Evolutionary conservation across 2,888 invertebrate species (phyloP).

Genomic region (Idaea dimidiata): DNA sequence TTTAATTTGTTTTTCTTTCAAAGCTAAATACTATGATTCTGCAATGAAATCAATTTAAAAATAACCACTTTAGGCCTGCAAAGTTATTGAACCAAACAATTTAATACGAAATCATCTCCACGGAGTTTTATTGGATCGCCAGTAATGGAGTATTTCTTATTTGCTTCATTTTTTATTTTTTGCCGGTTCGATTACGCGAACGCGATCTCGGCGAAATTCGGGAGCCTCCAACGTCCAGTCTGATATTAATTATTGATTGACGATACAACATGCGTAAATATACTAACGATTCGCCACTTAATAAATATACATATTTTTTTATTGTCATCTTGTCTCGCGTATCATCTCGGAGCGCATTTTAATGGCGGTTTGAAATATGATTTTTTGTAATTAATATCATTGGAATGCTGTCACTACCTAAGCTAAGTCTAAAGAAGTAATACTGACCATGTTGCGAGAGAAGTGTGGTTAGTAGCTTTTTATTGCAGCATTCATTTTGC

Average conservation of each 20-base stretch:
- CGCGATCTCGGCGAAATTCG: slow-evolving; percentile 80
- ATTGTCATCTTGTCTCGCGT: slow-evolving; percentile 14
- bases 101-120: slow-evolving; percentile 49
- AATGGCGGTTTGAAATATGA: not conserved
- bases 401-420: not conserved
- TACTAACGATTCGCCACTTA: slow-evolving; percentile 45
- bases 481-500: not conserved
- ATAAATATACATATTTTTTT: slow-evolving; percentile 25
- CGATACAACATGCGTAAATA: slow-evolving; percentile 74
- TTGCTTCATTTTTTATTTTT: slow-evolving; percentile 80
- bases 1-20: no score
- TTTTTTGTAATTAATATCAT: not conserved
- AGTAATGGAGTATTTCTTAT: slow-evolving; percentile 80
- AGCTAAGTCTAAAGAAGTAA: not conserved
- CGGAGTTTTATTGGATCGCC: slow-evolving; percentile 42
- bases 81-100: slow-evolving; percentile 5
- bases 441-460: slow-evolving; percentile 1
- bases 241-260: slow-evolving; percentile 81
- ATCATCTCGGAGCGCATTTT: not conserved
- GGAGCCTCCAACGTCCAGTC: slow-evolving; percentile 74
- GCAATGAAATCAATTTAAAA: not conserved
- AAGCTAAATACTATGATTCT: no score
- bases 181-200: slow-evolving; percentile 79
- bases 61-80: not conserved
- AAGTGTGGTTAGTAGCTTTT: not conserved